Percentiles rank a stretch among this genome's conserved stretches.
Conservation (phyloP, 2,888 invertebrate species). For the Sarcophaga carnaria region DNA sequence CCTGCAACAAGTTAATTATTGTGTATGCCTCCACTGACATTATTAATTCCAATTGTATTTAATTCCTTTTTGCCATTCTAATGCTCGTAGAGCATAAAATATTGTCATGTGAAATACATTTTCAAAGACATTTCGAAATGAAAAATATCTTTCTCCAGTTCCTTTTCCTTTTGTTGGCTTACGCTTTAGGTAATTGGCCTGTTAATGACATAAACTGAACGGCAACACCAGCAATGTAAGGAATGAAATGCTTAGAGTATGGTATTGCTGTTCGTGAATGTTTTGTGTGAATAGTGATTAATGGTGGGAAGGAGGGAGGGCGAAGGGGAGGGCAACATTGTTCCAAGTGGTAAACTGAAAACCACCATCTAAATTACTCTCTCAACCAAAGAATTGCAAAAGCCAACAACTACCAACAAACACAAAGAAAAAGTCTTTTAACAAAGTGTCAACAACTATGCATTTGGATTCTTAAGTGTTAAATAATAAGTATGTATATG, state of each 20-base stretch:
- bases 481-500: not conserved
- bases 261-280: not conserved
- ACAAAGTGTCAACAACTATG: not conserved
- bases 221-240: too few relatives aligned
- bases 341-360: slow-evolving; percentile 33
- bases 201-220: slow-evolving; percentile 36
- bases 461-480: not conserved
- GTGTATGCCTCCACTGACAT: too few relatives aligned
- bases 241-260: not conserved
- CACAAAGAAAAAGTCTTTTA: not conserved
- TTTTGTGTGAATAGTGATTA: not conserved
- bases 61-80: too few relatives aligned
- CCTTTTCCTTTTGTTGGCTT: slow-evolving; percentile 21
- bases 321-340: not conserved
- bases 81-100: too few relatives aligned
- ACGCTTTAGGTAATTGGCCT: slow-evolving; percentile 34
- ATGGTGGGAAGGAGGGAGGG: not conserved
- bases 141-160: too few relatives aligned
- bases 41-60: too few relatives aligned
- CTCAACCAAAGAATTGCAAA: slow-evolving; percentile 28
- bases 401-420: not conserved
- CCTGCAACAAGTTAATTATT: too few relatives aligned
- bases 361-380: slow-evolving; percentile 55
- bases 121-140: too few relatives aligned
- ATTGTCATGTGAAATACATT: too few relatives aligned